These are phyloP conservation scores for Panthera leo DNA, from an alignment of 2,113 vertebrate genomes.

Conservation along the genomic window DNA sequence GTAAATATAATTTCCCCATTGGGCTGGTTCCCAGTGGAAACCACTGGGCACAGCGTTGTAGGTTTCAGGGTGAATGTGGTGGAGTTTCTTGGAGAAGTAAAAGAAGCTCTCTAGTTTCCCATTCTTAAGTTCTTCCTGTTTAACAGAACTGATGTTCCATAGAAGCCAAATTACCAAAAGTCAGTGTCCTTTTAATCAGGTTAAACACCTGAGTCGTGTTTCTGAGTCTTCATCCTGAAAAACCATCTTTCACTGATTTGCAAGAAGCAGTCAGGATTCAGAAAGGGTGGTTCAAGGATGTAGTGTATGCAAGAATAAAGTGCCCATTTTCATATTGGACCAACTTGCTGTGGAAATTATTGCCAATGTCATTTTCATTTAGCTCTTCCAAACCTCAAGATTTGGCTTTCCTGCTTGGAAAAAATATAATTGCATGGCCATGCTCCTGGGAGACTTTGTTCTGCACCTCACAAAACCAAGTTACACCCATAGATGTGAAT, in stretches of 20 bases:
- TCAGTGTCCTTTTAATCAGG: background rate
- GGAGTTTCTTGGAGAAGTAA: background rate
- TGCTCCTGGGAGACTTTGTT: background rate
- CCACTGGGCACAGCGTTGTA: background rate
- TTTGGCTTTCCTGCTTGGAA: conserved; percentile 62
- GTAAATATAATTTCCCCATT: background rate
- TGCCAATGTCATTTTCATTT: conserved; percentile 62
- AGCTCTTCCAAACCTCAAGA: conserved; percentile 66
- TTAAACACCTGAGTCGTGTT: background rate
- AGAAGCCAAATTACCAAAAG: background rate
- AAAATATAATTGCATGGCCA: conserved; percentile 49
- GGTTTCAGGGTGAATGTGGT: background rate
- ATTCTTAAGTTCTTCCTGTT: background rate
- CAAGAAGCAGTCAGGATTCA: background rate
- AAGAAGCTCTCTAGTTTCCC: background rate
- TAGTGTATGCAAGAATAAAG: conserved; percentile 30
- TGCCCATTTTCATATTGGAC: conserved; percentile 31
- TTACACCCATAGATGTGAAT: background rate
- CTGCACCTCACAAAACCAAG: conserved; percentile 43
- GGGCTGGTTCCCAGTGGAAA: background rate
- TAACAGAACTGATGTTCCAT: background rate
- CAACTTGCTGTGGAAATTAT: conserved; percentile 33
- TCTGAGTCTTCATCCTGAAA: conserved; percentile 7
- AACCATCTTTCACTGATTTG: background rate
- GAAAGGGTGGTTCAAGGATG: background rate